Percentiles rank a stretch among this genome's conserved stretches.
Conservation (phyloP, 2,888 invertebrate genomes). For the Pterostichus madidus region DNA sequence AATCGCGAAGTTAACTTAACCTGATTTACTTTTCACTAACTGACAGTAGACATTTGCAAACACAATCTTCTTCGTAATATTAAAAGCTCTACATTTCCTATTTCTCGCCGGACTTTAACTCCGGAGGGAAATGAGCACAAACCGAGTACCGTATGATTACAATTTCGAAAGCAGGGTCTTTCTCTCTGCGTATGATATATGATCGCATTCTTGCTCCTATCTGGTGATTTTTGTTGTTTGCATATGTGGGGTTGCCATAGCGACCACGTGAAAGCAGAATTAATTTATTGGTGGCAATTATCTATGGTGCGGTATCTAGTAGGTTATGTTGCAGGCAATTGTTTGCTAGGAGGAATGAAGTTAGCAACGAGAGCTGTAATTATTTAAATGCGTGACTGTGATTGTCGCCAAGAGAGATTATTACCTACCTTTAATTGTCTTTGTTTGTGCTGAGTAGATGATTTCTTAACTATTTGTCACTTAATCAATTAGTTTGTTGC, state of each 20-base stretch:
- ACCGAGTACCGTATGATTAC: not conserved
- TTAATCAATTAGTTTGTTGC: no score
- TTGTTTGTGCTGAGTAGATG: no score
- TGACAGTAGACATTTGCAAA: not conserved
- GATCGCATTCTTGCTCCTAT: conserved; percentile 45
- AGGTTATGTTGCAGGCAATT: conserved; percentile 24
- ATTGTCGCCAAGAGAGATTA: not conserved
- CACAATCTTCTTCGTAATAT: no score
- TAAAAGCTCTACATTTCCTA: conserved; percentile 2
- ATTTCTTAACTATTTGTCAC: no score
- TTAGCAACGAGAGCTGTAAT: not conserved
- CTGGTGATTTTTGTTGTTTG: conserved; percentile 50
- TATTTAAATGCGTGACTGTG: not conserved
- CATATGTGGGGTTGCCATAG: conserved; percentile 52
- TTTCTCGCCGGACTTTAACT: not conserved
- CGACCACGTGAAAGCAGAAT: conserved; percentile 55
- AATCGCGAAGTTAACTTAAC: not conserved
- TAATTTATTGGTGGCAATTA: conserved; percentile 58
- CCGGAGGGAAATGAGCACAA: no score
- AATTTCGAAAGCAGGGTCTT: conserved; percentile 24
- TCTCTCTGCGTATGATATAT: conserved; percentile 50
- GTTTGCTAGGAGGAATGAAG: not conserved
- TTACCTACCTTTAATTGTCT: not conserved
- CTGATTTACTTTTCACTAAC: not conserved
- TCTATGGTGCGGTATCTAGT: conserved; percentile 12